Conservation (phyloP, 1,140 invertebrate genomes). For the Scaptomyza pallida region DNA sequence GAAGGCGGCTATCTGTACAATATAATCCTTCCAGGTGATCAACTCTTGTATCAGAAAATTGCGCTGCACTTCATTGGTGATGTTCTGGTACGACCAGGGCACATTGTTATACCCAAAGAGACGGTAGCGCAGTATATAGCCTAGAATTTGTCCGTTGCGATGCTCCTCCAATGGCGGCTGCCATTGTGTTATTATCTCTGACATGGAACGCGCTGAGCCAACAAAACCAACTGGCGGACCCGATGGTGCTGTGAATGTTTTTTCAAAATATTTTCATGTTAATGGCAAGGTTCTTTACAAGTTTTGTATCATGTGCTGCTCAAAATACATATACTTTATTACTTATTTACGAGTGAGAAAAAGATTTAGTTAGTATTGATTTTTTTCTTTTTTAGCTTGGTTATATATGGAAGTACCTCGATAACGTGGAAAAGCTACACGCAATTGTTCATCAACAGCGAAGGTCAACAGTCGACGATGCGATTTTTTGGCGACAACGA, state of each 20-base stretch:
- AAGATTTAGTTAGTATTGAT: too few relatives aligned
- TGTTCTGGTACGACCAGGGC: constrained; percentile 94
- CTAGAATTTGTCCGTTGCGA: constrained; percentile 96
- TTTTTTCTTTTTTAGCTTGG: neutral
- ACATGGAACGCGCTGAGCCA: constrained; percentile 95
- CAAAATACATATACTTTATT: neutral
- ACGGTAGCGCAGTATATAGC: constrained; percentile 96
- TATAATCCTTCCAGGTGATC: constrained; percentile 99
- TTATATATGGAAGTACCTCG: constrained; percentile 72
- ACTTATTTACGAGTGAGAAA: neutral
- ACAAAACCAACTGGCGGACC: constrained; percentile 95
- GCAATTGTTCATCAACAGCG: constrained; percentile 47
- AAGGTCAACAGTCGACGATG: constrained; percentile 62
- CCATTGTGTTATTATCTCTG: constrained; percentile 99
- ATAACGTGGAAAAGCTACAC: constrained; percentile 83
- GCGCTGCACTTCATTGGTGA: constrained; percentile 96
- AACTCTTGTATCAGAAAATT: constrained; percentile 96
- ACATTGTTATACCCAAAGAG: constrained; percentile 95
- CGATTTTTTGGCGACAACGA: constrained; percentile 70
- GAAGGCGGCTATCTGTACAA: constrained; percentile 98
- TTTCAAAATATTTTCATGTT: neutral
- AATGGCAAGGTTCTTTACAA: neutral
- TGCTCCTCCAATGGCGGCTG: constrained; percentile 96
- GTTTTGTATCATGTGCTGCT: neutral
- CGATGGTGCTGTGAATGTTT: constrained; percentile 90